These are phyloP conservation scores for Notocelia uddmanniana DNA, from an alignment of 2,888 invertebrate genomes.

Conservation along the genomic window DNA sequence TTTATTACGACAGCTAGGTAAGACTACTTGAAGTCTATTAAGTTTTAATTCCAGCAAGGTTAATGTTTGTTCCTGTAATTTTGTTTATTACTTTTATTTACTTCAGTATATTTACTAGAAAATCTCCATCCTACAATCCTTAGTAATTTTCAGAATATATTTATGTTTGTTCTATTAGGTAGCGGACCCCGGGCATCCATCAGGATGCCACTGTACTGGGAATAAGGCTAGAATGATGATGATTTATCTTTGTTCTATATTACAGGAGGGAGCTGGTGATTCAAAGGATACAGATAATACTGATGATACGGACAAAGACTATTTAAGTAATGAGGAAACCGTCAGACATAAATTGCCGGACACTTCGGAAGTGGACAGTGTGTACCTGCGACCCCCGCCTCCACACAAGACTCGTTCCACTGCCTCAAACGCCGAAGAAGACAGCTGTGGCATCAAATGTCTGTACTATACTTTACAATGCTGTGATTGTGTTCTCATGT, in stretches of 20 bases:
- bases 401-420: conserved; percentile 63
- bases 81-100: neutral
- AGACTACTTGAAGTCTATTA: neutral
- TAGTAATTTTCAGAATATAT: too few species aligned
- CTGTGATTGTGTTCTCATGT: conserved; percentile 87
- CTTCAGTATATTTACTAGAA: too few species aligned
- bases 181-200: too few species aligned
- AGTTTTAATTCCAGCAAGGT: neutral
- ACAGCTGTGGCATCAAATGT: conserved; percentile 87
- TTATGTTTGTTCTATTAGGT: too few species aligned
- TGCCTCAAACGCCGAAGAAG: conserved; percentile 76
- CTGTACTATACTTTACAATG: conserved; percentile 87
- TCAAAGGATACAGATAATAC: conserved; percentile 55
- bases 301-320: conserved; percentile 57
- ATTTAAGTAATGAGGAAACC: conserved; percentile 63
- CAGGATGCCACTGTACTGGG: too few species aligned
- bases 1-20: too few species aligned
- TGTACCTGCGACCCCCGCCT: conserved; percentile 65
- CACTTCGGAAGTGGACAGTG: conserved; percentile 72
- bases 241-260: too few species aligned
- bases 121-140: too few species aligned
- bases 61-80: too few species aligned
- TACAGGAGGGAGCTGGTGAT: conserved; percentile 72
- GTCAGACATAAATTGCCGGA: conserved; percentile 55
- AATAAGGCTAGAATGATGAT: too few species aligned